Evolutionary conservation across 2,797 vertebrate species (phyloP).

Genomic region (Gadopsis marmoratus): DNA sequence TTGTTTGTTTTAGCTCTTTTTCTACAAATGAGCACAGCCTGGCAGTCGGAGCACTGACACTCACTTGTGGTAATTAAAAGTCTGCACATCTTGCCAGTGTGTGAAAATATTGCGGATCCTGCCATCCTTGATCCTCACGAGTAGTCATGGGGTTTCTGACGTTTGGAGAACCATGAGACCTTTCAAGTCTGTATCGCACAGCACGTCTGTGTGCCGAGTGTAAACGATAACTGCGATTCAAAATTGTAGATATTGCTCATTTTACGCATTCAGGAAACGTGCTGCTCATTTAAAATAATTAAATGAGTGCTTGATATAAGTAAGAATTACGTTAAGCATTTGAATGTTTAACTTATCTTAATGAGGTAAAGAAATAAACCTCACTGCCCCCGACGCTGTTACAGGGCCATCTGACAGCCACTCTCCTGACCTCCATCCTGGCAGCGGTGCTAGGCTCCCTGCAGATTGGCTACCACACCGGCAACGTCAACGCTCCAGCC

Average conservation of each 20-base stretch:
- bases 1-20: slow-evolving; percentile 42
- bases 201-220: not conserved
- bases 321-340: not conserved
- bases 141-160: slow-evolving; percentile 6
- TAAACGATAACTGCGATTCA: not conserved
- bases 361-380: not conserved
- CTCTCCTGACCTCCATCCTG: slow-evolving; percentile 83
- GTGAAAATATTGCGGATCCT: slow-evolving; percentile 42
- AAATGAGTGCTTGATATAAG: not conserved
- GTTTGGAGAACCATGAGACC: not conserved
- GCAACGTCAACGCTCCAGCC: slow-evolving; percentile 86
- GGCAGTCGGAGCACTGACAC: slow-evolving; percentile 7
- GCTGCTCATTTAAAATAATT: not conserved
- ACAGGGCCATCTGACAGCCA: slow-evolving; percentile 80
- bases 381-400: not conserved
- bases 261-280: not conserved
- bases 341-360: not conserved
- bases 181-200: not conserved
- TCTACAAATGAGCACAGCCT: not conserved
- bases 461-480: slow-evolving; percentile 88
- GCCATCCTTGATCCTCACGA: slow-evolving; percentile 27
- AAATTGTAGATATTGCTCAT: not conserved
- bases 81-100: slow-evolving; percentile 37
- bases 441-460: slow-evolving; percentile 85
- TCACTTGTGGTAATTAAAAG: slow-evolving; percentile 31